Conservation (phyloP, 2,797 vertebrate genomes). For the Lophotriccus pileatus region DNA sequence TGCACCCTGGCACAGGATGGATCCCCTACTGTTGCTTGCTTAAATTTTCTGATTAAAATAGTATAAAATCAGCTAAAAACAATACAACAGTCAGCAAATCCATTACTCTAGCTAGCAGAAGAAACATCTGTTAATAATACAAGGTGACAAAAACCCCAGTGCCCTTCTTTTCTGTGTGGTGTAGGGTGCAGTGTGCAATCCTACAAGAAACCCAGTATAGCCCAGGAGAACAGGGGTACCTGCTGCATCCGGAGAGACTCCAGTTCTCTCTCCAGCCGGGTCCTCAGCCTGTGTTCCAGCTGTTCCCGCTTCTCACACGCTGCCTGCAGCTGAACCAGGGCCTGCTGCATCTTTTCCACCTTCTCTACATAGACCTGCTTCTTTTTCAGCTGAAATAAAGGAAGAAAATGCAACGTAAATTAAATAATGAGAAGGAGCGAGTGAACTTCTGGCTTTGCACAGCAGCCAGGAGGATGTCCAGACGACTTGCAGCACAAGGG, state of each 20-base stretch:
- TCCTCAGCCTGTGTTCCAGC: conserved; percentile 91
- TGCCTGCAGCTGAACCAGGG: conserved; percentile 93
- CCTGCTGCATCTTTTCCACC: conserved; percentile 98
- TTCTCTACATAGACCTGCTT: conserved; percentile 99
- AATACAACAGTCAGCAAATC: neutral
- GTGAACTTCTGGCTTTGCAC: neutral
- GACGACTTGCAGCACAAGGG: neutral
- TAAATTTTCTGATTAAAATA: neutral
- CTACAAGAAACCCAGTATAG: neutral
- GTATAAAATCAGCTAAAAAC: neutral
- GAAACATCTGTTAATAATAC: neutral
- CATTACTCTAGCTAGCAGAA: neutral
- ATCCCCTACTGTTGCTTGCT: neutral
- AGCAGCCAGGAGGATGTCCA: accelerated
- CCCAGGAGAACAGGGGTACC: conserved; percentile 71
- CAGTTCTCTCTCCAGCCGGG: conserved; percentile 91
- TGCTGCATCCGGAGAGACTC: conserved; percentile 95
- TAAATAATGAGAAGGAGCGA: accelerated
- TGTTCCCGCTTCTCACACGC: conserved; percentile 97
- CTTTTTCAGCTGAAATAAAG: conserved; percentile 87
- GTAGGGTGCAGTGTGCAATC: neutral
- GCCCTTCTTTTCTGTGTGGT: neutral
- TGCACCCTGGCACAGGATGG: neutral
- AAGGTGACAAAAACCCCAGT: accelerated
- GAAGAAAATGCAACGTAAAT: neutral